Evolutionary conservation across 2,797 vertebrate species (phyloP).

Genomic region (Melanotaenia maccullochi): DNA sequence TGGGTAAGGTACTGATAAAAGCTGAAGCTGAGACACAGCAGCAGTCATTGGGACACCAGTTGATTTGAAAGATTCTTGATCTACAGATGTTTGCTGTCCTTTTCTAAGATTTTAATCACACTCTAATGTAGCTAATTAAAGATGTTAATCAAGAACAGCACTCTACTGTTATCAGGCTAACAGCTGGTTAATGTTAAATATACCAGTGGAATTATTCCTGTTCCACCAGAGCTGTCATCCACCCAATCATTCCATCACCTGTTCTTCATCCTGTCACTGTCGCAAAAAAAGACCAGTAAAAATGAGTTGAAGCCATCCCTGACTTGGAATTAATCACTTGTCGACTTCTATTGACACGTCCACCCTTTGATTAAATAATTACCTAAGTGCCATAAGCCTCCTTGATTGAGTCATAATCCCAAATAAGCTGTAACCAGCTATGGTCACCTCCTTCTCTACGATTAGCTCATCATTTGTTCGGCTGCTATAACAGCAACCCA

Average conservation of each 20-base stretch:
- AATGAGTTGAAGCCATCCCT: conserved; percentile 74
- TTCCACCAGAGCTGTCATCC: conserved; percentile 73
- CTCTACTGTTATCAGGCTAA: conserved; percentile 62
- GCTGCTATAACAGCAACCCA: conserved; percentile 45
- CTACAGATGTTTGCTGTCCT: conserved; percentile 19
- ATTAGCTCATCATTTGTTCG: conserved; percentile 76
- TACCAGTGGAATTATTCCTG: conserved; percentile 62
- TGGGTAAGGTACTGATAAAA: conserved; percentile 5
- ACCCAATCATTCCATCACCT: conserved; percentile 61
- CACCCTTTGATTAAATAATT: conserved; percentile 85
- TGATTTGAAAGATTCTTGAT: conserved; percentile 37
- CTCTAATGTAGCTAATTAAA: conserved; percentile 70
- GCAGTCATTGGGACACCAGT: conserved; percentile 24
- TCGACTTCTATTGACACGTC: conserved; percentile 81
- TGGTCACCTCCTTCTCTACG: conserved; percentile 67
- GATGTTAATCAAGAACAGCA: conserved; percentile 69
- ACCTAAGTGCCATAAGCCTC: conserved; percentile 79
- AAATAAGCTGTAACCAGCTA: conserved; percentile 73
- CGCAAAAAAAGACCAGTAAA: conserved; percentile 54
- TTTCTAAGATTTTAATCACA: conserved; percentile 26
- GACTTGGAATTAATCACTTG: conserved; percentile 81
- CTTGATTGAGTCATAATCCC: conserved; percentile 83
- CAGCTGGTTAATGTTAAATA: conserved; percentile 59
- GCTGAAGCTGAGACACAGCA: conserved; percentile 14
- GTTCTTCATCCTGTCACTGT: conserved; percentile 43